A percentile compares a stretch with the other conserved stretches of the same genome.
phyloP scores from a whole-genome alignment of 2,113 vertebrate species.

The Terrapene triunguis region DNA sequence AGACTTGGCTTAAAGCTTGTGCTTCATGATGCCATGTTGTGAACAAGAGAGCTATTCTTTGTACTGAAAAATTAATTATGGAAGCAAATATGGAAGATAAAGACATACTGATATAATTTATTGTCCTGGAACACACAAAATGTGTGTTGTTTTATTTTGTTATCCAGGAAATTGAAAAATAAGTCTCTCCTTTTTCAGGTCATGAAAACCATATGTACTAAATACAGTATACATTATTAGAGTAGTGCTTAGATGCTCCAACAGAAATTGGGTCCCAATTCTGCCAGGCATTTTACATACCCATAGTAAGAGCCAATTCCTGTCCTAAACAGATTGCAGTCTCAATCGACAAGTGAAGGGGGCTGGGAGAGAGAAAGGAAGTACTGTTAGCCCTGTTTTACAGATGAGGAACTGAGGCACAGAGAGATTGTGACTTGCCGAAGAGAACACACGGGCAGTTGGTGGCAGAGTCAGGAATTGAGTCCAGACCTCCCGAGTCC shows the following conservation, averaged over 20 bases:
- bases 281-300: background rate
- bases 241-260: background rate
- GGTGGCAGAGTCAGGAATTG: background rate
- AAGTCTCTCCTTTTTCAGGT: background rate
- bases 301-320: background rate
- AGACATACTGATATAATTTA: background rate
- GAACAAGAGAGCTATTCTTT: slow-evolving; percentile 21
- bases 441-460: background rate
- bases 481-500: background rate
- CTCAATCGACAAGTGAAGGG: background rate
- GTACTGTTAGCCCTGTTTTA: background rate
- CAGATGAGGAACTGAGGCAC: background rate
- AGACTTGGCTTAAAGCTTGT: slow-evolving; percentile 1
- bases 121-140: background rate
- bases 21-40: background rate
- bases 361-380: background rate
- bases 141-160: background rate
- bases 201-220: accelerated
- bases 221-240: background rate
- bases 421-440: background rate
- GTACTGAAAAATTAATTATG: background rate
- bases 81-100: slow-evolving; percentile 6
- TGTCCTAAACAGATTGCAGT: background rate
- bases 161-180: background rate
- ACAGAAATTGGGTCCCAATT: background rate